phyloP scores from a whole-genome alignment of 2,113 vertebrate genomes.

The Trichechus manatus region DNA sequence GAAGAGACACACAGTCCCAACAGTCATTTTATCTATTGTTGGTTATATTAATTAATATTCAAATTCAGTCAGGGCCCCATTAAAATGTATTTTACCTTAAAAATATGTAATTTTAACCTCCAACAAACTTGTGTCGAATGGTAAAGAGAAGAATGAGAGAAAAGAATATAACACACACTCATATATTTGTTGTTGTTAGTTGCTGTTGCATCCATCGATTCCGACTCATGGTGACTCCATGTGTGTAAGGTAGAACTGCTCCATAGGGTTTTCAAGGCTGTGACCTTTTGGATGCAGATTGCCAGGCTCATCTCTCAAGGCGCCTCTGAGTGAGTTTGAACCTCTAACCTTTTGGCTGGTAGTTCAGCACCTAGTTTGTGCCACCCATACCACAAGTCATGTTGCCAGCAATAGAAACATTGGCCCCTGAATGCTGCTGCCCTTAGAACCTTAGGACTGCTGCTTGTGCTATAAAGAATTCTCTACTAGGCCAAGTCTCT shows the following conservation, averaged over 20 bases:
- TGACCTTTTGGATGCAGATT: not conserved
- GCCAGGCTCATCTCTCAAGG: not conserved
- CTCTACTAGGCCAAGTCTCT: not conserved
- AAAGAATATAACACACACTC: not conserved
- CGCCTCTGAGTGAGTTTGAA: not conserved
- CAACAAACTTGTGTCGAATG: not conserved
- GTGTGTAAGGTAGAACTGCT: not conserved
- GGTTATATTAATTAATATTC: not conserved
- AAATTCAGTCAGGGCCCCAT: not conserved
- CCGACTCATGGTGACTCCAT: not conserved
- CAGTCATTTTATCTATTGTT: not conserved
- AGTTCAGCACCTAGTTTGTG: not conserved
- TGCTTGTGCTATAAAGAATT: not conserved
- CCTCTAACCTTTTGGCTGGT: not conserved
- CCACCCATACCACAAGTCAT: not conserved
- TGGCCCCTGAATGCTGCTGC: not conserved
- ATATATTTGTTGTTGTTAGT: not conserved
- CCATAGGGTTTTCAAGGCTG: not conserved
- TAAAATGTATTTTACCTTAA: not conserved
- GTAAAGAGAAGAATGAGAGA: not conserved
- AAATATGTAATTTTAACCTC: not conserved
- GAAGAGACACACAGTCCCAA: not conserved
- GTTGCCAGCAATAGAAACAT: not conserved
- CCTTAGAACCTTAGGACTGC: not conserved
- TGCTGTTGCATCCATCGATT: not conserved